Percentiles rank a stretch among this genome's conserved stretches.
Conservation (phyloP, 2,113 vertebrate species). For the Sula dactylatra region DNA sequence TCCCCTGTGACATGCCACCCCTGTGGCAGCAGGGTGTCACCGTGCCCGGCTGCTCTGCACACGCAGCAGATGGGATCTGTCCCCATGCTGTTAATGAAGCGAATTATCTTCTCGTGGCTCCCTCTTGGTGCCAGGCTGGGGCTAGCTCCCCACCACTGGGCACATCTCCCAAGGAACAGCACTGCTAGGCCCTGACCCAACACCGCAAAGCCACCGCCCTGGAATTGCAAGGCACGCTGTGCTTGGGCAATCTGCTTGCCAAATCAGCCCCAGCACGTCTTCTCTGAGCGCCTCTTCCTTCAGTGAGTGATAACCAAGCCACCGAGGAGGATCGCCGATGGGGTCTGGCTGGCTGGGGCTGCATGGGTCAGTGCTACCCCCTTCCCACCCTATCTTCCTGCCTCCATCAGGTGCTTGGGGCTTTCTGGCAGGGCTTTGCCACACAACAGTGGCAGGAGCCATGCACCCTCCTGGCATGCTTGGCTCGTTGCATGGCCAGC, state of each 20-base stretch:
- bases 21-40: not conserved
- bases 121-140: not conserved
- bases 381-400: not conserved
- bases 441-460: not conserved
- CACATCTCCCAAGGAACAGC: not conserved
- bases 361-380: not conserved
- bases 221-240: not conserved
- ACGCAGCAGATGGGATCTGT: not conserved
- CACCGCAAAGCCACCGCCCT: not conserved
- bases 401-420: accelerated
- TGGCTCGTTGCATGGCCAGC: accelerated
- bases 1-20: not conserved
- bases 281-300: not conserved
- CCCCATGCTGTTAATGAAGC: accelerated
- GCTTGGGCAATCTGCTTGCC: not conserved
- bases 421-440: not conserved
- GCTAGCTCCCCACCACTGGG: not conserved
- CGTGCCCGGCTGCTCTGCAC: too few relatives aligned
- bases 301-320: not conserved
- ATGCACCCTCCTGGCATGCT: accelerated
- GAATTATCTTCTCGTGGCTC: not conserved
- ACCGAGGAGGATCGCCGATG: accelerated
- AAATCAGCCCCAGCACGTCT: not conserved
- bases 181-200: not conserved
- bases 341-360: not conserved